phyloP scores from a whole-genome alignment of 2,113 vertebrate species.

The Osmerus mordax region DNA sequence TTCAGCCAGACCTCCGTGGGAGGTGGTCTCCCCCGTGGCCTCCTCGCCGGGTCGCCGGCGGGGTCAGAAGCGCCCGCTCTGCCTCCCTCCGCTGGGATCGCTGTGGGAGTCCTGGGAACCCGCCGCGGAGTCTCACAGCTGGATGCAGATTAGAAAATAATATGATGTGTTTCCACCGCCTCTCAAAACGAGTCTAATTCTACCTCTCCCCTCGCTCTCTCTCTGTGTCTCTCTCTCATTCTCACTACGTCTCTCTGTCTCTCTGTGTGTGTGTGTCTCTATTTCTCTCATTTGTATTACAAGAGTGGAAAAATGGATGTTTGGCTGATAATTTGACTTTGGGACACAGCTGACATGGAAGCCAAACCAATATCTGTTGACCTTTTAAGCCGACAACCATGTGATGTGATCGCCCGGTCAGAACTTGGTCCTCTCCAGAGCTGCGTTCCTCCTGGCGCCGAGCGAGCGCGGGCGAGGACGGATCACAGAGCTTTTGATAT shows the following conservation, averaged over 20 bases:
- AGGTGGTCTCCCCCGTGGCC: too few species aligned
- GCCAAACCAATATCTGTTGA: conserved; percentile 65
- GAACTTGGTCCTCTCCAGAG: conserved; percentile 31
- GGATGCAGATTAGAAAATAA: conserved; percentile 3
- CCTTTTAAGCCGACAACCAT: conserved; percentile 71
- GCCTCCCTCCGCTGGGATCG: too few species aligned
- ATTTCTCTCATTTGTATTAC: neutral
- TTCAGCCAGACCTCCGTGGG: too few species aligned
- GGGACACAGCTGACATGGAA: conserved; percentile 18
- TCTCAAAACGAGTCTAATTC: neutral
- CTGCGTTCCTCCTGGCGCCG: conserved; percentile 36
- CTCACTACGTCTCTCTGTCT: neutral
- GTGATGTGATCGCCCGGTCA: conserved; percentile 59
- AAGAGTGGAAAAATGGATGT: conserved; percentile 8
- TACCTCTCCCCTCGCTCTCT: conserved; percentile 26
- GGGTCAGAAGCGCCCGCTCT: too few species aligned
- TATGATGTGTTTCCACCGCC: neutral
- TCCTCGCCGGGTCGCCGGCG: too few species aligned
- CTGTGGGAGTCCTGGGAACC: neutral
- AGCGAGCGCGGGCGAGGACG: neutral
- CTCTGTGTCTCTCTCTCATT: conserved; percentile 18
- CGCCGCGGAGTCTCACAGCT: neutral
- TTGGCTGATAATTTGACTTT: conserved; percentile 14
- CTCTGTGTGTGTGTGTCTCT: neutral
- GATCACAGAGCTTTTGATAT: conserved; percentile 47